A percentile compares a stretch with the other conserved stretches of the same genome.
These are phyloP conservation scores for Tragelaphus oryx DNA, from an alignment of 2,797 vertebrate species.

Conservation along the genomic window DNA sequence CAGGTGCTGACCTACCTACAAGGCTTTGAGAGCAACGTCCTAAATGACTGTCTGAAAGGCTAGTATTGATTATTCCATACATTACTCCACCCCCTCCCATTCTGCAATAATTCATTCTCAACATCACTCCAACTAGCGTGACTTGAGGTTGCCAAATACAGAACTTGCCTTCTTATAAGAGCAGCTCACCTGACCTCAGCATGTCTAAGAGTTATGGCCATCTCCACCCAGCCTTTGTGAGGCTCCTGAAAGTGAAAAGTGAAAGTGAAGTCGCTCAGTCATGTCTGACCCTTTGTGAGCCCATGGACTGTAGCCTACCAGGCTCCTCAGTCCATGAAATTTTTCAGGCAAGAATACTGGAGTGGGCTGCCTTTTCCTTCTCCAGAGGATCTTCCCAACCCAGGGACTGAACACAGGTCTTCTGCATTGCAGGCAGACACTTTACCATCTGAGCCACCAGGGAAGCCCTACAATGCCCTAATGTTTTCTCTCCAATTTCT, in stretches of 20 bases:
- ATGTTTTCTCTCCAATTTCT: not conserved
- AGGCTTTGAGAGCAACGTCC: not conserved
- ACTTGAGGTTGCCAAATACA: not conserved
- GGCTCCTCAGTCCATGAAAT: not conserved
- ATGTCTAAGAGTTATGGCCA: not conserved
- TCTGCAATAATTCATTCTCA: not conserved
- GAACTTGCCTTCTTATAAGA: not conserved
- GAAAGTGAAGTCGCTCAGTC: not conserved
- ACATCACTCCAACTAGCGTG: not conserved
- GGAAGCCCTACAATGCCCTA: not conserved
- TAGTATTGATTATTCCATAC: not conserved
- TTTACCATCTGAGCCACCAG: not conserved
- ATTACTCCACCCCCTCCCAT: not conserved
- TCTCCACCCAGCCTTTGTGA: not conserved
- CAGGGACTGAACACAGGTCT: not conserved
- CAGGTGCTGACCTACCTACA: not conserved
- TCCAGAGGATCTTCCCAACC: not conserved
- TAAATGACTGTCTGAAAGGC: not conserved
- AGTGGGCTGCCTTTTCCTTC: not conserved
- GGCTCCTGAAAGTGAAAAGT: not conserved
- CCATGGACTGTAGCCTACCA: not conserved
- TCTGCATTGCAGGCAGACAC: not conserved
- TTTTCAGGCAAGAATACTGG: not conserved
- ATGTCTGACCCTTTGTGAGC: rapidly evolving
- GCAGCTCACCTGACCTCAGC: not conserved